Evolutionary conservation across 2,888 invertebrate species (phyloP), one percentile per base, ranked within the genome.

Genomic region (Cartodere bifasciata): DNA sequence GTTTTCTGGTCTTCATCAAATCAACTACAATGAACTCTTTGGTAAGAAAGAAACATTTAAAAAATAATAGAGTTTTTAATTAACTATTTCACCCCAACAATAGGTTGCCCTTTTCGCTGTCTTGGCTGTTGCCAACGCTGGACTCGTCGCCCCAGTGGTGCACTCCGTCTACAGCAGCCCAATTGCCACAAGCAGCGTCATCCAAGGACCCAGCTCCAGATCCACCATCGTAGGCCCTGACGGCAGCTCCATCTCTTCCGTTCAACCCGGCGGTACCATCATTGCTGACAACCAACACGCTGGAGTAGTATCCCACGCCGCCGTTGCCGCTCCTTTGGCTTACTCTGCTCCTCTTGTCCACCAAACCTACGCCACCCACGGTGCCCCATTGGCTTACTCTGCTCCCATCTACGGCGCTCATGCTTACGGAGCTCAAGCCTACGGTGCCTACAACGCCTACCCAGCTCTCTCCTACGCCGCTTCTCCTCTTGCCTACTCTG

Each of bases 171-270:
- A n/a, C n/a, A 11, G 24, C 11, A 7, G 11, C 11, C 42, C 40
- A 6, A 28, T 35, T 7, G 36, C 35, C 13, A 43, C 49, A 9
- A 43, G 45, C 2, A 38, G 39, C 16, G 40, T 52, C 20, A 35
- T 53, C 15, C 51, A 51, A 40, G 50, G 50, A 35, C 50, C 50
- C 5, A 50, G 49, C 42, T 39, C 41, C 27, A 48, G 43, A 27
- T 40, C 45, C n/a, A 49, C 47, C 11, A 32, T 50, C 4, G 41
- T 47, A 7, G 51, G 49, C 15, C 43, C 44, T 16, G 51, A 51
- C 23, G 48, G 50, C 14, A 50, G 50, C 33, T 39, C 42, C n/a
- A 48, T 51, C 31, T 45, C 47, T 4, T 41, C 52, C 12, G 43
- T 45, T 11, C 40, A 46, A 16, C 50, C 51, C 25, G 52, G 47